Conservation (phyloP, 2,113 vertebrate genomes). For the Delphinapterus leucas region DNA sequence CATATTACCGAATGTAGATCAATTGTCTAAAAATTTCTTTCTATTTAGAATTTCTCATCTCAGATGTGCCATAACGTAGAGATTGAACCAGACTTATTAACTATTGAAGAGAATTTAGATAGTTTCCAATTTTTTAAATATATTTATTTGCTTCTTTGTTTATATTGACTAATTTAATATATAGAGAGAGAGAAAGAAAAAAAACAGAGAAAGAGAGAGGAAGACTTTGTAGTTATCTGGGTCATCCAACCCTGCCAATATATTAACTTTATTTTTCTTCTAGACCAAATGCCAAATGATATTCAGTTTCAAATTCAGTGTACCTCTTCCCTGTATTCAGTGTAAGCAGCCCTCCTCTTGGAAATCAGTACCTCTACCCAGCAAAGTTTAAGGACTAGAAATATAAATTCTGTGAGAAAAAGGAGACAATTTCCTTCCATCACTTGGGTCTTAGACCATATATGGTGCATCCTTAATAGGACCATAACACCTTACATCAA, state of each 20-base stretch:
- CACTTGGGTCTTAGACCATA: background rate
- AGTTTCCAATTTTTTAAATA: background rate
- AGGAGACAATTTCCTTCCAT: background rate
- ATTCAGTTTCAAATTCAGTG: background rate
- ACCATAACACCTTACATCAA: background rate
- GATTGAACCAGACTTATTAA: background rate
- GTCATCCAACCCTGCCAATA: background rate
- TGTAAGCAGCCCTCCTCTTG: background rate
- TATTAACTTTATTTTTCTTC: background rate
- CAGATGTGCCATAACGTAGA: background rate
- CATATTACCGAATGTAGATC: background rate
- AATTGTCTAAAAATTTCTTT: background rate
- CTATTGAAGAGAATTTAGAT: background rate
- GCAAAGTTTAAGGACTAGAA: background rate
- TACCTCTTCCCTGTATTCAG: background rate
- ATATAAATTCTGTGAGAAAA: background rate
- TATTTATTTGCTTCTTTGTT: background rate
- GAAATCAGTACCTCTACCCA: background rate
- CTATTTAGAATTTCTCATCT: background rate
- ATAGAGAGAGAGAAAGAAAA: background rate
- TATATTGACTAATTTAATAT: background rate
- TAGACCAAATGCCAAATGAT: background rate
- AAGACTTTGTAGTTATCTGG: background rate
- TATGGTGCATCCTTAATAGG: background rate
- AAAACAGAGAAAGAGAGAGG: background rate